phyloP scores from a whole-genome alignment of 2,888 invertebrate genomes.

The Pandemis heparana region DNA sequence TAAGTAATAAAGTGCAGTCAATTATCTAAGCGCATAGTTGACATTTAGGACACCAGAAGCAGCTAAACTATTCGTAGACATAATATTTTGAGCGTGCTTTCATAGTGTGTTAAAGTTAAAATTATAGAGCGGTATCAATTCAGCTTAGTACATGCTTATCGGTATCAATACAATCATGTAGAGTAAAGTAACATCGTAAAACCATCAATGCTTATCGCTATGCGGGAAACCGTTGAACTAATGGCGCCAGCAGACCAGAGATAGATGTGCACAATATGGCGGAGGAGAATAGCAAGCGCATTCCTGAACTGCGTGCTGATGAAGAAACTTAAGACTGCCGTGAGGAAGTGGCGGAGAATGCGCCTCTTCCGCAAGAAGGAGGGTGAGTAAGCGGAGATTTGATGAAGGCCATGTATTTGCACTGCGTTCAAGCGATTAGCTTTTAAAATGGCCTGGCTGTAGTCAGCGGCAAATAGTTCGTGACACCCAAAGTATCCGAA shows the following conservation, averaged over 20 bases:
- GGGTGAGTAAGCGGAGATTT: conserved; percentile 57
- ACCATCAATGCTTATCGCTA: conserved; percentile 9
- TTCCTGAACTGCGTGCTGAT: conserved; percentile 72
- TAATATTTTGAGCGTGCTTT: too few relatives aligned
- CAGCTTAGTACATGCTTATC: conserved; percentile 6
- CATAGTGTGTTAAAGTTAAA: too few relatives aligned
- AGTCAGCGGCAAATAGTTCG: too few relatives aligned
- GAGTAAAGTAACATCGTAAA: not conserved
- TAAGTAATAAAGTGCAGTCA: too few relatives aligned
- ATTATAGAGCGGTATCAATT: not conserved
- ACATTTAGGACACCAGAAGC: too few relatives aligned
- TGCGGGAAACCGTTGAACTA: conserved; percentile 2
- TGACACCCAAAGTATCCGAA: too few relatives aligned
- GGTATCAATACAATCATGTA: not conserved
- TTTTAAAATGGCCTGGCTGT: too few relatives aligned
- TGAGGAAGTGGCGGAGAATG: conserved; percentile 82
- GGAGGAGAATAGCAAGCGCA: conserved; percentile 61
- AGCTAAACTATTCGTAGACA: too few relatives aligned
- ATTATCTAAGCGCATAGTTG: too few relatives aligned
- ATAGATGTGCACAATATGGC: conserved; percentile 78
- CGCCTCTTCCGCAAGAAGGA: conserved; percentile 79
- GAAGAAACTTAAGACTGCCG: conserved; percentile 80
- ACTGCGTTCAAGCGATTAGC: too few relatives aligned
- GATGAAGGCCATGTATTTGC: too few relatives aligned
- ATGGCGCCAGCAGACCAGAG: conserved; percentile 41